phyloP scores from a whole-genome alignment of 2,888 invertebrate species.

The Acheta domesticus region DNA sequence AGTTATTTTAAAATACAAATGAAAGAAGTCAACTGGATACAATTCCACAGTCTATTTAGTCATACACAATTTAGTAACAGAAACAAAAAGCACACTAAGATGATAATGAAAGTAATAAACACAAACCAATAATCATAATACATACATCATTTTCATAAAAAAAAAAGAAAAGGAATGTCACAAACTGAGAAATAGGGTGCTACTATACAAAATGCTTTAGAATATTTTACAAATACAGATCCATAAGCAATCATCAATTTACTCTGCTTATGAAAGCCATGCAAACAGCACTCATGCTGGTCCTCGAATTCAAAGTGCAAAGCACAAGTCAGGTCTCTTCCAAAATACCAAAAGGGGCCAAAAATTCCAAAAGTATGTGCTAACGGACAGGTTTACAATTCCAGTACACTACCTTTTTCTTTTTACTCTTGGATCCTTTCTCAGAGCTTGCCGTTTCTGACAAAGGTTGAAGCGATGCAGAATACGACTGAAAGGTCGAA shows the following conservation, averaged over 20 bases:
- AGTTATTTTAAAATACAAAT: no score
- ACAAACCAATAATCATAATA: no score
- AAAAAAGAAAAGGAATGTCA: conserved; percentile 20
- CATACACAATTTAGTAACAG: no score
- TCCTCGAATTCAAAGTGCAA: neutral
- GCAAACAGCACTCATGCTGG: conserved; percentile 12
- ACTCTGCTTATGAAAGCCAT: conserved; percentile 21
- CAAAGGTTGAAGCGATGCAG: conserved; percentile 35
- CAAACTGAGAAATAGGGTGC: neutral
- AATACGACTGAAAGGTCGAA: conserved; percentile 35
- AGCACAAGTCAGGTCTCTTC: neutral
- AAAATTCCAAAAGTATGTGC: no score
- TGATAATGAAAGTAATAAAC: no score
- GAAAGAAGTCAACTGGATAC: no score
- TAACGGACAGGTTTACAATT: conserved; percentile 12
- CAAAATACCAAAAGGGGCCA: no score
- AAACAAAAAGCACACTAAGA: no score
- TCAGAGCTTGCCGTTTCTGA: conserved; percentile 33
- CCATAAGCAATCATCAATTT: neutral
- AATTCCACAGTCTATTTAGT: no score
- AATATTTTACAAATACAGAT: neutral
- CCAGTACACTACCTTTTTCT: conserved; percentile 35
- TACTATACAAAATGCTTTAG: no score
- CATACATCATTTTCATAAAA: neutral
- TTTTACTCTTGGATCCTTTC: conserved; percentile 36